Percentiles rank a stretch among this genome's conserved stretches.
Conservation (phyloP, 1,140 invertebrate genomes). For the Brachionus koreanus region DNA sequence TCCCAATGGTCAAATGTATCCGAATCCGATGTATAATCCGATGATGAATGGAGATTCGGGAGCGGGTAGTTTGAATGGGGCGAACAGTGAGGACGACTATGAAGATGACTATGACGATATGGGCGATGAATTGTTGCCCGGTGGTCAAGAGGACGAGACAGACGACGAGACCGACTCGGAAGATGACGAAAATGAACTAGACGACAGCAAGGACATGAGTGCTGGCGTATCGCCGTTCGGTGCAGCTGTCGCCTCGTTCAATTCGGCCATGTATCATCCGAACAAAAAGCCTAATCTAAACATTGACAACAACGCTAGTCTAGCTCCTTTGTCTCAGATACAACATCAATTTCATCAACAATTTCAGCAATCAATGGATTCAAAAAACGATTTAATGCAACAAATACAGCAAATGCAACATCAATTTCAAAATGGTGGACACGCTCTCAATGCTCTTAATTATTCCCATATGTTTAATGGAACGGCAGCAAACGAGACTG, state of each 20-base stretch:
- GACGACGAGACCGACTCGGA: background rate
- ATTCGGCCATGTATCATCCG: background rate
- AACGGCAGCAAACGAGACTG: background rate
- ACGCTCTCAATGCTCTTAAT: background rate
- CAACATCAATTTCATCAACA: conserved; percentile 28
- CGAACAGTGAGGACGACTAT: conserved; percentile 1
- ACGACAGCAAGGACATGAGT: background rate
- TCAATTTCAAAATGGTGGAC: background rate
- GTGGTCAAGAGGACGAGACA: conserved; percentile 6
- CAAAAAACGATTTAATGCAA: background rate
- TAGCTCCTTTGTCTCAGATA: background rate
- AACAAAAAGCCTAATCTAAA: conserved; percentile 14
- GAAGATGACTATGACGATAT: conserved; percentile 39
- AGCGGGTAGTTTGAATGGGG: conserved; percentile 1
- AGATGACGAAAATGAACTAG: conserved; percentile 4
- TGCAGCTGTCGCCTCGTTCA: background rate
- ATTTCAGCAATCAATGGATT: background rate
- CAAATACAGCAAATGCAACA: conserved; percentile 29
- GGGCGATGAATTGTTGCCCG: background rate
- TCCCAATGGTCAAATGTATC: conserved; percentile 42
- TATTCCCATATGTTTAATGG: background rate
- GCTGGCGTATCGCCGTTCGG: too few relatives aligned
- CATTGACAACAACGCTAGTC: too few relatives aligned
- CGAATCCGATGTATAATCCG: background rate
- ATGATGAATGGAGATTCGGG: background rate